Evolutionary conservation across 2,113 vertebrate genomes (phyloP).

Genomic region (Xyrauchen texanus): DNA sequence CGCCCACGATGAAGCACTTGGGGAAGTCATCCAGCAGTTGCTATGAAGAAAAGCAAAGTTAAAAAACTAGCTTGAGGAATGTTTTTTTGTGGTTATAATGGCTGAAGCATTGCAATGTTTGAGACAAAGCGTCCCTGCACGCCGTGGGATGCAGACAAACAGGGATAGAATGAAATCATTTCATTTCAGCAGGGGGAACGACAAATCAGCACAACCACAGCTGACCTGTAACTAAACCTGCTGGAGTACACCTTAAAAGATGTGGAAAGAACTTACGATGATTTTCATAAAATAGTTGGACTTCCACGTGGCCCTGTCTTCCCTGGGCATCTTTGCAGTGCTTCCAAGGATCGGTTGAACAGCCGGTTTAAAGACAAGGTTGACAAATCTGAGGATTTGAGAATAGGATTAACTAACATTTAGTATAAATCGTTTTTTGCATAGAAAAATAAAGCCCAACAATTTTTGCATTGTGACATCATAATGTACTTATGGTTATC

Average conservation of each 20-base stretch:
- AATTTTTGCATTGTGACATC: too few relatives aligned
- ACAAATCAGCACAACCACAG: conserved; percentile 53
- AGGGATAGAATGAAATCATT: conserved; percentile 60
- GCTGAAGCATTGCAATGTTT: background rate
- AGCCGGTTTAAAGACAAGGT: conserved; percentile 98
- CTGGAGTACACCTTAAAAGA: background rate
- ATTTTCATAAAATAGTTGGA: conserved; percentile 99
- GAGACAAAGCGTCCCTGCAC: conserved; percentile 50
- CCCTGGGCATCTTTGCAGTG: conserved; percentile 99
- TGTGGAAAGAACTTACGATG: conserved; percentile 82
- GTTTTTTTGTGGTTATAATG: background rate
- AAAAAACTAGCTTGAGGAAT: too few relatives aligned
- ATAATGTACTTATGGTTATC: too few relatives aligned
- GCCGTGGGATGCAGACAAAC: conserved; percentile 32
- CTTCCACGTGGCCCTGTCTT: conserved; percentile 99
- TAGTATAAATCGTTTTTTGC: too few relatives aligned
- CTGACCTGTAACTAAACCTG: conserved; percentile 57
- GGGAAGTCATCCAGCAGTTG: conserved; percentile 98
- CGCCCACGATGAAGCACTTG: conserved; percentile 97
- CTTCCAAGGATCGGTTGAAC: conserved; percentile 95
- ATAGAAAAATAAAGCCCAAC: too few relatives aligned
- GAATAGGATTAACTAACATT: too few relatives aligned
- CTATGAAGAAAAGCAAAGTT: conserved; percentile 60
- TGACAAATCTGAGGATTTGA: conserved; percentile 51
- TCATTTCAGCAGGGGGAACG: conserved; percentile 60